Base-by-base conservation (phyloP, 1,140 invertebrate species). In the Brachionus rubens region DNA sequence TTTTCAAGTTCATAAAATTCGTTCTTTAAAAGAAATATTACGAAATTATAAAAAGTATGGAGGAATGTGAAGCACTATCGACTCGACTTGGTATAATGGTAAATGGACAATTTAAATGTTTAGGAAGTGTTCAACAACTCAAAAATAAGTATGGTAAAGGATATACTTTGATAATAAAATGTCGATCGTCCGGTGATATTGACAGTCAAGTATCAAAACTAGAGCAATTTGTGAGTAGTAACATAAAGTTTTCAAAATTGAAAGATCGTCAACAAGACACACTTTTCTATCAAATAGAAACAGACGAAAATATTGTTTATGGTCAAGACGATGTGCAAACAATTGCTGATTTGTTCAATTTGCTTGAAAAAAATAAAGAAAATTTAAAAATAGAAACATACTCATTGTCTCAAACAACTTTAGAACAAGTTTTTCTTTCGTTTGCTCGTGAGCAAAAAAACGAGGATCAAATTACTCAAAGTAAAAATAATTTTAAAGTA, bases 401-500 rank as follows among this genome's bases (percentile, higher is more conserved):
- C 77, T 86, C 85, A 41, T 82, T 87, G 36, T 84, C 83, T 75
- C 86, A 87, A 80, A 87, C 86, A 78, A 87, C 83, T 26, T 80
- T 87, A 54, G 86, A 87, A 76, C 86, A 87, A 82, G 85, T 87
- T 2, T 76, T 76, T 28, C n/a, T 62, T 16, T 54, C 52, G 9
- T 76, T 76, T 21, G 75, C 68, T 40, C 43, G 46, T 19, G 68
- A 72, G 46, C 68, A 48, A 54, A 72, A 72, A 72, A 54, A 46
- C 24, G 68, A 50, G 9, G 68, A 72, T 19, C 46, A 48, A 72
- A 50, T 24, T n/a, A n/a, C n/a, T n/a, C n/a, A n/a, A 46, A 65
- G 43, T 46, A 9, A 46, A 65, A 65, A 65, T 24, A 65, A 65
- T 43, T 43, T 24, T 10, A 7, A 62, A 62, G 14, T 41, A 9